These are phyloP conservation scores for Ormia ochracea DNA, from an alignment of 2,888 invertebrate genomes.

Conservation along the genomic window DNA sequence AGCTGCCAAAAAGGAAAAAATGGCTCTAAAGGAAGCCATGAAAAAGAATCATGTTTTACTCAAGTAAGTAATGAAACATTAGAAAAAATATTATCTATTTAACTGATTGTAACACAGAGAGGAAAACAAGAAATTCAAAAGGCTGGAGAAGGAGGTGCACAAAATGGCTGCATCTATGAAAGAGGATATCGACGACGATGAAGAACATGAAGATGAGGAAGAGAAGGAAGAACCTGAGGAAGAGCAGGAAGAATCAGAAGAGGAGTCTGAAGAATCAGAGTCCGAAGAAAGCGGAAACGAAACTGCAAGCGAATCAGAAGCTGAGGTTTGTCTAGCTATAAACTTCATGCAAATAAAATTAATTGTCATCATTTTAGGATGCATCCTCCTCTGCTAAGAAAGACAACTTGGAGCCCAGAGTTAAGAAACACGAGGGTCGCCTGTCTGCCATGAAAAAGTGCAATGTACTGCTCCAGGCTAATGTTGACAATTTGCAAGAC, in stretches of 20 bases:
- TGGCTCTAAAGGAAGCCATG: slow-evolving; percentile 86
- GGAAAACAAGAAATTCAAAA: slow-evolving; percentile 89
- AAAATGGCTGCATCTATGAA: slow-evolving; percentile 94
- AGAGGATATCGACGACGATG: slow-evolving; percentile 85
- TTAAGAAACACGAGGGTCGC: slow-evolving; percentile 87
- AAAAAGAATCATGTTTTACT: slow-evolving; percentile 88
- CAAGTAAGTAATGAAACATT: slow-evolving; percentile 77
- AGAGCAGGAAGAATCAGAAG: slow-evolving; percentile 72
- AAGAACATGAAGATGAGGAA: slow-evolving; percentile 81
- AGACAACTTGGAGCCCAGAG: slow-evolving; percentile 80
- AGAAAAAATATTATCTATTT: background rate
- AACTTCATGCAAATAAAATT: background rate
- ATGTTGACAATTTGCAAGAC: slow-evolving; percentile 91
- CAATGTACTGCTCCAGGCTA: slow-evolving; percentile 90
- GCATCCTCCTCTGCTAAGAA: slow-evolving; percentile 83
- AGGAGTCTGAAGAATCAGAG: slow-evolving; percentile 76
- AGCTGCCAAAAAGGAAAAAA: slow-evolving; percentile 87
- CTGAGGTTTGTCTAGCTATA: slow-evolving; percentile 78
- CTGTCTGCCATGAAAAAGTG: slow-evolving; percentile 90
- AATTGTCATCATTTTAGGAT: slow-evolving; percentile 77
- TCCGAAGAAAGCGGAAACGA: slow-evolving; percentile 79
- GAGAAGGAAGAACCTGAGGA: slow-evolving; percentile 77
- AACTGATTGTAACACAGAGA: slow-evolving; percentile 77
- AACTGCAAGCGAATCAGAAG: slow-evolving; percentile 80
- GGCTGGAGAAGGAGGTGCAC: slow-evolving; percentile 90